Base-by-base conservation (phyloP, 2,797 vertebrate species). In the Poecilia gillii region DNA sequence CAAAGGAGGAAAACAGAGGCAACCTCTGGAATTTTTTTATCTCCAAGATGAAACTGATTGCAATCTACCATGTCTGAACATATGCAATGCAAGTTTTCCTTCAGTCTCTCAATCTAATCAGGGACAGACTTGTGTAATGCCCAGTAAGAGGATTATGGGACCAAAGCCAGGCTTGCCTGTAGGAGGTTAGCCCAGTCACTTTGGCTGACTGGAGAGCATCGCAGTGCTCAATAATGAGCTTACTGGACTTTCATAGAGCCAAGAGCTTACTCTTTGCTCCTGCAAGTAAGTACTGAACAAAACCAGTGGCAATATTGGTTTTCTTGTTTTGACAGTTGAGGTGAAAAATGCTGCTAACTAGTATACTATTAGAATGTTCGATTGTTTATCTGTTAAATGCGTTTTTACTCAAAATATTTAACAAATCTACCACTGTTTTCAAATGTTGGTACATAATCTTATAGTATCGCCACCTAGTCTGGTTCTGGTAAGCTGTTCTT, bases 81-180 rank as follows among this genome's bases (percentile, higher is more conserved):
- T 91, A 81, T 85, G 77, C 53, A 57, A 4, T 47, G 20, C 55
- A 71, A 74, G 45, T 85, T 90, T 93, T 89, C 84, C 86, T 84
- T 88, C 89, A 72, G 89, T 91, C 83, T 90, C 87, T 91, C 84
- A 91, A 82, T 94, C 91, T 93, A 91, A 95, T 94, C 91, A 93
- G 91, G 93, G 91, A 94, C 93, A 95, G 95, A 95, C 95, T 96
- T 95, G 89, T 90, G 90, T 96, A 96, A 96, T 95, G 83, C 95
- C 87, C 68, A 28, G 80, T 95, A 96, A 96, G 95, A 95, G 89
- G 96, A 95, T 96, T 94, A 94, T 76, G 36, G 91, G 83, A 81
- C 85, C 91, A 95, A 96, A 95, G 94, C 93, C 93, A 95, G 85
- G 88, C 91, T 91, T 87, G 88, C 86, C 87, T 87, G 77, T 87